Conservation (phyloP, 2,113 vertebrate genomes). For the Cathartes aura region DNA sequence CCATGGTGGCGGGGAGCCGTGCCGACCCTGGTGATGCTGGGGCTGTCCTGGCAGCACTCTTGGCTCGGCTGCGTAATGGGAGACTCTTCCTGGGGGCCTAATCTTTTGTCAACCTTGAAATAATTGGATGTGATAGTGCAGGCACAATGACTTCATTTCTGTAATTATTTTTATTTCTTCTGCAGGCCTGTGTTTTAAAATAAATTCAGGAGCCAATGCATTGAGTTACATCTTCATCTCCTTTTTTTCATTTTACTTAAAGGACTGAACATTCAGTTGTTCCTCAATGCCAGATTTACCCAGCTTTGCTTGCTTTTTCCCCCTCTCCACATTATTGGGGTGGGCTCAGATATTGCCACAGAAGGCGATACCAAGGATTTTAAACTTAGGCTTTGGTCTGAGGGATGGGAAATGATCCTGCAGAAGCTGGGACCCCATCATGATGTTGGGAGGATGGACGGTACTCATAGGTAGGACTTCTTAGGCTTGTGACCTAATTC, state of each 20-base stretch:
- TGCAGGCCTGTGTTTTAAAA: neutral
- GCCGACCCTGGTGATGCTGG: accelerated
- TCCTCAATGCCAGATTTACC: neutral
- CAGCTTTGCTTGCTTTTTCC: accelerated
- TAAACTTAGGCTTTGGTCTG: neutral
- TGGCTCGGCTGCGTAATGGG: neutral
- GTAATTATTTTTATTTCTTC: constrained; percentile 1
- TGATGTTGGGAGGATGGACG: accelerated
- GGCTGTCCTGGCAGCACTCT: neutral
- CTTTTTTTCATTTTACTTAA: accelerated
- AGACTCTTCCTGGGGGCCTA: neutral
- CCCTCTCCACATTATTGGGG: neutral
- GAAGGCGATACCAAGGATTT: neutral
- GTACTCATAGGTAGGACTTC: accelerated
- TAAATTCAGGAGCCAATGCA: neutral
- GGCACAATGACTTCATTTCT: neutral
- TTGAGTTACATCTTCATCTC: neutral
- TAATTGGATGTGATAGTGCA: neutral
- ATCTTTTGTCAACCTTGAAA: neutral
- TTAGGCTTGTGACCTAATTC: neutral
- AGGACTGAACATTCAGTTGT: neutral
- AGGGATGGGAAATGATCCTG: neutral
- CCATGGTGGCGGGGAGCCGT: neutral
- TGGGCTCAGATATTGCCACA: neutral
- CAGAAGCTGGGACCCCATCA: accelerated